These are phyloP conservation scores for Trogon melanurus DNA, from an alignment of 2,113 vertebrate genomes.

Conservation along the genomic window DNA sequence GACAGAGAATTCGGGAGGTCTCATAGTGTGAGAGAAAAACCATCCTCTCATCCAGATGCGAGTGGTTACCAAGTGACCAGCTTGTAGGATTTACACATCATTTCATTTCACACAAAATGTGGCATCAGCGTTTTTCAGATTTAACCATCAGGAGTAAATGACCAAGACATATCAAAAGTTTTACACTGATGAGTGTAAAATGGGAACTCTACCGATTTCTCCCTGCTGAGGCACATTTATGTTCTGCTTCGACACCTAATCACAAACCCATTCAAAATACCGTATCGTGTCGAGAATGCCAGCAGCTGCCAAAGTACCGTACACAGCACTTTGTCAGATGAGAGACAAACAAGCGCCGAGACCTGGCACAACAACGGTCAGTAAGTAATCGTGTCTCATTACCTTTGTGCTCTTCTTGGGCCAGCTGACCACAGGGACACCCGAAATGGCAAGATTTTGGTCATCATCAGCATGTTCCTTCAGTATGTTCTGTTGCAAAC, in stretches of 20 bases:
- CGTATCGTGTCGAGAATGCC: neutral
- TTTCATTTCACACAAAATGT: neutral
- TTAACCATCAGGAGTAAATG: neutral
- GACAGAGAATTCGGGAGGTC: neutral
- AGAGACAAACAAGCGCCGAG: neutral
- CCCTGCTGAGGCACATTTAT: neutral
- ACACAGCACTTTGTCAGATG: neutral
- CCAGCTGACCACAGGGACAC: conserved; percentile 92
- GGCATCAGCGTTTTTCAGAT: neutral
- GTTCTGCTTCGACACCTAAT: neutral
- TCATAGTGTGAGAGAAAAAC: neutral
- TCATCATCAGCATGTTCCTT: conserved; percentile 94
- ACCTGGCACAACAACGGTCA: neutral
- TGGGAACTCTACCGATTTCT: neutral
- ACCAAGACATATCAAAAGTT: neutral
- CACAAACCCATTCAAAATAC: conserved; percentile 13
- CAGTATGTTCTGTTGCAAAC: conserved; percentile 84
- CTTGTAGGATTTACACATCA: neutral
- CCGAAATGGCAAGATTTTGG: conserved; percentile 88
- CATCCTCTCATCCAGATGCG: neutral
- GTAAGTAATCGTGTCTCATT: conserved; percentile 17
- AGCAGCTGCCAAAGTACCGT: neutral
- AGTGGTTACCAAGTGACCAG: neutral
- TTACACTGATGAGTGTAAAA: neutral
- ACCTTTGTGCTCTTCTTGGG: conserved; percentile 92